Evolutionary conservation across 2,797 vertebrate genomes (phyloP).

Genomic region (Sciaenops ocellatus): DNA sequence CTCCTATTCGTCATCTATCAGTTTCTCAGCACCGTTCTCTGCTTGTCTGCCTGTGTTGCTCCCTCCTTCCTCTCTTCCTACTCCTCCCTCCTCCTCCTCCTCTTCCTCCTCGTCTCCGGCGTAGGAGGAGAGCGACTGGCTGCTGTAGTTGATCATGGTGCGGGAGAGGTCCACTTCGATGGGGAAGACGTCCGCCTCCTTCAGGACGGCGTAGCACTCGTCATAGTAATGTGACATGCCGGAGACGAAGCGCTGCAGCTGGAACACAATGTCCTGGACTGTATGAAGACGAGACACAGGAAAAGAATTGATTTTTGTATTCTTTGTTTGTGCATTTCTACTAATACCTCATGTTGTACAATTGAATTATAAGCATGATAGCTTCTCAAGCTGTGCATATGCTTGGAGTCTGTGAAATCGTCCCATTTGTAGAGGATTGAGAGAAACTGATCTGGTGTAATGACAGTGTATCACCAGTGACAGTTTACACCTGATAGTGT

Average conservation of each 20-base stretch:
- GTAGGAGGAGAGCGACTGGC: conserved; percentile 87
- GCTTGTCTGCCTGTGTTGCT: conserved; percentile 48
- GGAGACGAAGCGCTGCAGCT: conserved; percentile 98
- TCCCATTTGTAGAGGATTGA: background rate
- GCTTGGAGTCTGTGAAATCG: background rate
- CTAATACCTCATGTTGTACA: background rate
- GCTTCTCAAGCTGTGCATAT: background rate
- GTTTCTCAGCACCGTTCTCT: conserved; percentile 87
- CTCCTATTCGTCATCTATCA: conserved; percentile 86
- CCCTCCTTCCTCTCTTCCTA: conserved; percentile 52
- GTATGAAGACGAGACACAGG: conserved; percentile 6
- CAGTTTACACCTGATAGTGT: background rate
- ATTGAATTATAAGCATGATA: background rate
- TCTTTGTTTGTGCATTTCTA: background rate
- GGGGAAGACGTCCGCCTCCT: conserved; percentile 96
- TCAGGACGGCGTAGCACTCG: conserved; percentile 94
- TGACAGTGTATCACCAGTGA: background rate
- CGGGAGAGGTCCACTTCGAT: conserved; percentile 98
- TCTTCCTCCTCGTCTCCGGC: conserved; percentile 85
- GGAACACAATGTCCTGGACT: conserved; percentile 99
- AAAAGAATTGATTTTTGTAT: background rate
- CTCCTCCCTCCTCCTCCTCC: conserved; percentile 59
- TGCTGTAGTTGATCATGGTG: conserved; percentile 93
- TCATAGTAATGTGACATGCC: conserved; percentile 98
- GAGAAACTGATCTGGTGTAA: background rate